These are phyloP conservation scores for Aspidoscelis tigris DNA, from an alignment of 2,113 vertebrate genomes.

Conservation along the genomic window DNA sequence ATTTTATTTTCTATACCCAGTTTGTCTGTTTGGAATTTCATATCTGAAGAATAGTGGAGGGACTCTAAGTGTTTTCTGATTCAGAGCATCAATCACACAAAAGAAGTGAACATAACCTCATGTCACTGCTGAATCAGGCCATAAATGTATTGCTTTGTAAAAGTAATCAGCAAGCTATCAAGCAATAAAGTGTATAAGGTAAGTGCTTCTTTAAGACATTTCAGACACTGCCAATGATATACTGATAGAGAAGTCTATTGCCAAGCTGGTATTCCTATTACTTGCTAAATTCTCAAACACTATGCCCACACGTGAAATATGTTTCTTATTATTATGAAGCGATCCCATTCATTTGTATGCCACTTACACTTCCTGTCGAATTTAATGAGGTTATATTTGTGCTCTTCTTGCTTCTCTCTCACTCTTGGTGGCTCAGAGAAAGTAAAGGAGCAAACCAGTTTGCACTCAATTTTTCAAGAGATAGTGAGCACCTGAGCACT, in stretches of 20 bases:
- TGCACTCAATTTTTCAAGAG: slow-evolving; percentile 52
- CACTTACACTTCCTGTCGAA: slow-evolving; percentile 68
- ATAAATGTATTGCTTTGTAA: slow-evolving; percentile 83
- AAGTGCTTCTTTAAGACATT: slow-evolving; percentile 79
- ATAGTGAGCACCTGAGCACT: neutral
- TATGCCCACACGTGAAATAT: slow-evolving; percentile 78
- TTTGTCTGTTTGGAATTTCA: slow-evolving; percentile 67
- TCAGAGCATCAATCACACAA: slow-evolving; percentile 77
- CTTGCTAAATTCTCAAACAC: slow-evolving; percentile 76
- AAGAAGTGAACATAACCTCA: slow-evolving; percentile 78
- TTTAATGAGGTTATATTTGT: slow-evolving; percentile 72
- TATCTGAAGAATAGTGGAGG: slow-evolving; percentile 62
- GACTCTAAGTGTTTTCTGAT: slow-evolving; percentile 68
- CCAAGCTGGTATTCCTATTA: slow-evolving; percentile 64
- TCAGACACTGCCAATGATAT: slow-evolving; percentile 75
- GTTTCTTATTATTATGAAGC: slow-evolving; percentile 78
- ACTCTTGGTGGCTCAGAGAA: slow-evolving; percentile 29
- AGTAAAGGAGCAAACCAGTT: slow-evolving; percentile 40
- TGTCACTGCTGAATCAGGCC: slow-evolving; percentile 79
- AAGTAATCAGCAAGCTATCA: slow-evolving; percentile 85
- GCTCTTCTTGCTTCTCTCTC: slow-evolving; percentile 51
- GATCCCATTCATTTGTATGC: slow-evolving; percentile 70
- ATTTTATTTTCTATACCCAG: slow-evolving; percentile 66
- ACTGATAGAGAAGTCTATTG: slow-evolving; percentile 62
- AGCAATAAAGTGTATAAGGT: slow-evolving; percentile 80